Base-by-base conservation (phyloP, 2,797 vertebrate genomes). In the Cyprinella venusta region DNA sequence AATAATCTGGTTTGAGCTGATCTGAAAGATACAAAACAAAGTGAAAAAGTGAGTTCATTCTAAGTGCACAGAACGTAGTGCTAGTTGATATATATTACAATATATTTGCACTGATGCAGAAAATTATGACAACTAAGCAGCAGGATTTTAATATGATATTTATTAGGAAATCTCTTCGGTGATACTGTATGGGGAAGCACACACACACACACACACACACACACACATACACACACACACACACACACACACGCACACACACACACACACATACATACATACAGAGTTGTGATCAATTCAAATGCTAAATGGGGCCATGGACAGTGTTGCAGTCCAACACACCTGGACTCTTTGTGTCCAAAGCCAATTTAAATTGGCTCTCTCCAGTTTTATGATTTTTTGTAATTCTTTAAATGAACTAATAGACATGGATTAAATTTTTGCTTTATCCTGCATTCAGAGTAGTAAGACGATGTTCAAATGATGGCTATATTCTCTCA, bases 341-440 rank as follows among this genome's bases (percentile, higher is more conserved):
- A 70, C 33, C 76, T 76, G 67, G 67, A 85, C 50, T 64, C 48
- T 81, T 45, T 85, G 59, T 74, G 59, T 85, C 50, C 63, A 79
- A 80, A 87, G 64, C 70, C 80, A 81, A 81, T 21, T 16, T 89
- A 88, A 90, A 92, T 82, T 61, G 71, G 30, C 30, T 33, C 82
- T 64, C 82, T 89, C 88, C 76, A 79, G 87, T 91, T 90, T 91
- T 89, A 87, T 6, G 83, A 68, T 88, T 82, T 83, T 86, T 56
- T 9, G 3, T 33, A 33, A 16, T 36, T 85, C 76, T 33, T 84
- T 38, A 64, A 24, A 71, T 83, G 82, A 88, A 90, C 88, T 90
- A 91, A 85, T 65, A 86, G 79, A 90, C 90, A 88, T 86, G 13
- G 45, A 16, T 16, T 48, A 16, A 16, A 48, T 16, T 84, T 76